Evolutionary conservation across 2,888 invertebrate species (phyloP).

Genomic region (Drosophila siamana): DNA sequence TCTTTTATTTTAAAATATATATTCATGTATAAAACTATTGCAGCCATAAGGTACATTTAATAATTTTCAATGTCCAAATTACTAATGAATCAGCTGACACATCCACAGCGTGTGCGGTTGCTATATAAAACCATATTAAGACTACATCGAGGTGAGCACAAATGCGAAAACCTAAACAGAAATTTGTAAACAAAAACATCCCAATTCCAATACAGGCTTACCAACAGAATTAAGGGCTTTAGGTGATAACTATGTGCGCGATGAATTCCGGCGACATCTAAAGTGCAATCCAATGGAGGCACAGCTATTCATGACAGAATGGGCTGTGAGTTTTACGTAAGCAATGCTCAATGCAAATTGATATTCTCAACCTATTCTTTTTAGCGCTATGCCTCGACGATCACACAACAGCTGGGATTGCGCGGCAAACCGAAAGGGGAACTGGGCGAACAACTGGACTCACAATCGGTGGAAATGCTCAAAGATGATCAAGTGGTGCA

Average conservation of each 20-base stretch:
- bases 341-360: not conserved
- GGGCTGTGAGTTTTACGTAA: constrained; percentile 89
- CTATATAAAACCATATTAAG: constrained; percentile 93
- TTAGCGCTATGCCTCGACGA: constrained; percentile 91
- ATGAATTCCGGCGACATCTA: constrained; percentile 95
- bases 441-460: constrained; percentile 89
- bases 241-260: constrained; percentile 92
- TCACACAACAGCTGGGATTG: constrained; percentile 91
- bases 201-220: constrained; percentile 85
- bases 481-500: constrained; percentile 94
- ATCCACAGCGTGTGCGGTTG: constrained; percentile 88
- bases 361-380: constrained; percentile 46
- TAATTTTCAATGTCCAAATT: constrained; percentile 75
- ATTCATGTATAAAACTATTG: not conserved
- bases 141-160: constrained; percentile 88
- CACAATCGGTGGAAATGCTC: constrained; percentile 89
- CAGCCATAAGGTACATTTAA: constrained; percentile 2
- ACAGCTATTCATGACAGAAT: constrained; percentile 92
- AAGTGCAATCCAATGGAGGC: constrained; percentile 90
- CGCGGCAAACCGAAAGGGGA: constrained; percentile 87
- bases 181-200: not conserved
- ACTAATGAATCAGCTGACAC: constrained; percentile 83
- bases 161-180: constrained; percentile 3
- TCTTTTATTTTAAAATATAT: not conserved
- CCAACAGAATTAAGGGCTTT: constrained; percentile 90